Percentiles rank a stretch among this genome's conserved stretches.
phyloP scores from a whole-genome alignment of 2,113 vertebrate genomes.

The Gobiocypris rarus region DNA sequence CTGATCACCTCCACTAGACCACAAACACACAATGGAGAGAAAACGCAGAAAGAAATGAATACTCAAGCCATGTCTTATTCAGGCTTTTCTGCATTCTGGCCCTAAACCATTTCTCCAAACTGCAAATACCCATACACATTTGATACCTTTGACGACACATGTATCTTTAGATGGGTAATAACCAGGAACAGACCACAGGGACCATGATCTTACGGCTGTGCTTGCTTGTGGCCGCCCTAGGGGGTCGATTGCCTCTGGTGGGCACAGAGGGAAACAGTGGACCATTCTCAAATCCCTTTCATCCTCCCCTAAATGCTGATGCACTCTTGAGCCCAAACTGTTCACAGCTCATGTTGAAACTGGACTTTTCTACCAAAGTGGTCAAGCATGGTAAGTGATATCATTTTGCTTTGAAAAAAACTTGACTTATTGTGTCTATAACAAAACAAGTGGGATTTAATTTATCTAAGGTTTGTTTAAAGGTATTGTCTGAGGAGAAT shows the following conservation, averaged over 20 bases:
- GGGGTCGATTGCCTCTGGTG: conserved; percentile 79
- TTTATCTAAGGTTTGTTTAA: not conserved
- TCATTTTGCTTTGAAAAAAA: not conserved
- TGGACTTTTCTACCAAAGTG: conserved; percentile 91
- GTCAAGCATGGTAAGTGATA: conserved; percentile 90
- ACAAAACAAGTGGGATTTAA: not conserved
- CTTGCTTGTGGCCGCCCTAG: conserved; percentile 80
- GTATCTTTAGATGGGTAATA: conserved; percentile 38
- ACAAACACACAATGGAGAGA: conserved; percentile 87
- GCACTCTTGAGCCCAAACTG: conserved; percentile 80
- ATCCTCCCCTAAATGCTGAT: conserved; percentile 60
- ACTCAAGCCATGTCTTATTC: conserved; percentile 65
- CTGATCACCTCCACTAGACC: conserved; percentile 66
- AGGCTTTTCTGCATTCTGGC: conserved; percentile 76
- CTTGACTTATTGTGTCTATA: not conserved
- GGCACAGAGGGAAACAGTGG: conserved; percentile 75
- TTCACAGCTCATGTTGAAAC: conserved; percentile 84
- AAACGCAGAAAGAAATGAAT: conserved; percentile 98
- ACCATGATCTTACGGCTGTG: conserved; percentile 59
- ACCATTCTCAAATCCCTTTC: conserved; percentile 36
- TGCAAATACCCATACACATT: conserved; percentile 18
- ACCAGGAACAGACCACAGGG: conserved; percentile 26
- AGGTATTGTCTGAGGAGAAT: not conserved
- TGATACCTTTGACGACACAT: conserved; percentile 50
- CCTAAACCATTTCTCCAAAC: conserved; percentile 64